Percentiles rank a stretch among this genome's conserved stretches.
Conservation (phyloP, 2,888 invertebrate genomes). For the Nasonovia ribisnigri region DNA sequence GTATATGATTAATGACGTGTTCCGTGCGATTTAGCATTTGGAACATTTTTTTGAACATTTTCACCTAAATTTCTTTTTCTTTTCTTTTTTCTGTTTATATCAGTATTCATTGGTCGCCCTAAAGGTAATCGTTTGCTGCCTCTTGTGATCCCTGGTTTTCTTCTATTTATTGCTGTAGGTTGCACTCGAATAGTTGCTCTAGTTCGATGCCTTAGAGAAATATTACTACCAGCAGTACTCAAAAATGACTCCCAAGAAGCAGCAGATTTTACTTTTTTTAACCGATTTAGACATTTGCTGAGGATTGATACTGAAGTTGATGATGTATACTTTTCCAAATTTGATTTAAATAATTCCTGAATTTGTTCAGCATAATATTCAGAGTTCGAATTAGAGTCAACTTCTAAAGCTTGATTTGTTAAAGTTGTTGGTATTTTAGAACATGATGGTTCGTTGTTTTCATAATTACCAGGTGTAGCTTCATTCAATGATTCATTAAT, state of each 20-base stretch:
- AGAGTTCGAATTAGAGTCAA: conserved; percentile 6
- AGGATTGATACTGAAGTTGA: neutral
- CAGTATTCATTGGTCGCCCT: neutral
- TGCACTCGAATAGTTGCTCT: conserved; percentile 14
- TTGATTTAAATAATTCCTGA: conserved; percentile 21
- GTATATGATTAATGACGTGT: neutral
- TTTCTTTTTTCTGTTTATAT: conserved; percentile 7
- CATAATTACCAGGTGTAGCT: neutral
- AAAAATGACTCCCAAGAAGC: neutral
- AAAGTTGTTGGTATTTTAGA: neutral
- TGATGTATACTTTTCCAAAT: neutral
- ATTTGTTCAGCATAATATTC: conserved; percentile 18
- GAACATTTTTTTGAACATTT: conserved; percentile 5
- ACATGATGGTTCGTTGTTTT: conserved; percentile 5
- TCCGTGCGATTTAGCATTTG: conserved; percentile 3
- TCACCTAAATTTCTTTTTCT: conserved; percentile 15
- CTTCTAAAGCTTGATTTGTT: conserved; percentile 17
- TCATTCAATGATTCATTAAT: conserved; percentile 15
- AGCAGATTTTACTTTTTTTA: conserved; percentile 3
- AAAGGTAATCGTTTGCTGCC: conserved; percentile 2
- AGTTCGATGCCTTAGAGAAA: conserved; percentile 6
- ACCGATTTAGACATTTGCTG: neutral
- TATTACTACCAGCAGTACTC: neutral
- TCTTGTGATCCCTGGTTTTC: neutral
- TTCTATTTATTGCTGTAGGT: neutral